phyloP scores from a whole-genome alignment of 1,140 invertebrate species.

The Cherax destructor region DNA sequence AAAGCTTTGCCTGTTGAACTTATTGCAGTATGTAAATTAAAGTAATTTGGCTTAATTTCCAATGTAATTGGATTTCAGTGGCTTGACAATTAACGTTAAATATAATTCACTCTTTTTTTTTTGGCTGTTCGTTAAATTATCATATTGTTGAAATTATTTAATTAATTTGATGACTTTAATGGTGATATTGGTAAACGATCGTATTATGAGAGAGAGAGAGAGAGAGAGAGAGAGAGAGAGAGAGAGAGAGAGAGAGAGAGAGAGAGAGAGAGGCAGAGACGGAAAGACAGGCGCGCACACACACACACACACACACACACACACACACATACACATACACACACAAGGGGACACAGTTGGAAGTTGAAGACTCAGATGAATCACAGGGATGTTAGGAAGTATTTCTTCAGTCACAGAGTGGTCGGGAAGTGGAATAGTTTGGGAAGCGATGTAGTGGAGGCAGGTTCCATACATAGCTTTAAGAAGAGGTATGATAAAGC shows the following conservation, averaged over 20 bases:
- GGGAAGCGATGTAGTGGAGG: too few species aligned
- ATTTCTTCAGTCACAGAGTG: too few species aligned
- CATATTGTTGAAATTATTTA: not conserved
- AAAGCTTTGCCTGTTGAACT: not conserved
- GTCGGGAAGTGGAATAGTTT: too few species aligned
- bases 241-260: not conserved
- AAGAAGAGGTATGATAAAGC: too few species aligned
- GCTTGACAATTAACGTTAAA: not conserved
- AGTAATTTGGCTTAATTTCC: slow-evolving; percentile 7
- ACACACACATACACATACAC: slow-evolving; percentile 5
- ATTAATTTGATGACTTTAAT: not conserved
- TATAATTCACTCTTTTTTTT: not conserved
- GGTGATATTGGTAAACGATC: not conserved
- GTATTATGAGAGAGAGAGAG: not conserved
- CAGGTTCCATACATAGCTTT: too few species aligned
- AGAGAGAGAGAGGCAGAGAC: not conserved
- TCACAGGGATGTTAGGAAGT: too few species aligned
- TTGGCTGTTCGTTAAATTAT: not conserved
- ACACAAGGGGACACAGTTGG: not conserved
- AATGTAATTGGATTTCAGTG: slow-evolving; percentile 7
- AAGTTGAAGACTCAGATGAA: too few species aligned
- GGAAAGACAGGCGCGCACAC: not conserved
- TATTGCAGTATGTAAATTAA: slow-evolving; percentile 11
- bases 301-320: slow-evolving; percentile 1
- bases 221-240: not conserved